Evolutionary conservation across 35 echinoderm and acorn worm species (phyloP).

Genomic region (Heliocidaris erythrogramma): DNA sequence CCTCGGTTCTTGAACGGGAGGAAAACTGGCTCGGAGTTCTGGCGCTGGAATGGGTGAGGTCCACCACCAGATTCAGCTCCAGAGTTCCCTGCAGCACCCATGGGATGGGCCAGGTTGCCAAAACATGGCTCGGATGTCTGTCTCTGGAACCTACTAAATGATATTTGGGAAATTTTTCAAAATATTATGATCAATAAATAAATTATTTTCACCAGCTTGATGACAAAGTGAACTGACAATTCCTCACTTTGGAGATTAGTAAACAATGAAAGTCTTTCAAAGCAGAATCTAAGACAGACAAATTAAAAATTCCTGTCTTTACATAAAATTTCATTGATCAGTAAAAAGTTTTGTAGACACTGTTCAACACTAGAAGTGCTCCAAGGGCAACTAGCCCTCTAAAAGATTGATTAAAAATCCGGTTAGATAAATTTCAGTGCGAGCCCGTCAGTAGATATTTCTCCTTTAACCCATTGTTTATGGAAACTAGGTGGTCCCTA

Average conservation of each 20-base stretch:
- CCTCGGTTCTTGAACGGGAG: constrained; percentile 58
- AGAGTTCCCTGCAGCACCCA: not conserved
- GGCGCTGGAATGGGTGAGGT: constrained; percentile 60
- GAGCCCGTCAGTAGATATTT: too few relatives aligned
- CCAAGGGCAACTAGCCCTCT: not conserved
- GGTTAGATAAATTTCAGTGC: too few relatives aligned
- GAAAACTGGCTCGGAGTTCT: constrained; percentile 69
- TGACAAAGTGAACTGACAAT: too few relatives aligned
- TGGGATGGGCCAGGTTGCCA: constrained; percentile 26
- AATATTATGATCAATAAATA: not conserved
- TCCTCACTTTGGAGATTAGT: too few relatives aligned
- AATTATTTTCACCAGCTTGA: not conserved
- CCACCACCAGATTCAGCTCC: not conserved
- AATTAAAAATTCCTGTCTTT: too few relatives aligned
- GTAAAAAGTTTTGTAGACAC: too few relatives aligned
- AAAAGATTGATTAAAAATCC: too few relatives aligned
- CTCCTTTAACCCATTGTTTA: too few relatives aligned
- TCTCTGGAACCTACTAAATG: constrained; percentile 56
- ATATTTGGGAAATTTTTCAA: not conserved
- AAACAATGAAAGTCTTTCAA: not conserved
- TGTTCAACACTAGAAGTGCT: not conserved
- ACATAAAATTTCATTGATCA: too few relatives aligned
- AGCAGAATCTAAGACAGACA: not conserved
- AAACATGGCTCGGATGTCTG: constrained; percentile 80
- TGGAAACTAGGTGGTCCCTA: too few relatives aligned